Percentiles rank a stretch among this genome's conserved stretches.
Conservation (phyloP, 2,888 invertebrate genomes). For the Lysandra coridon region DNA sequence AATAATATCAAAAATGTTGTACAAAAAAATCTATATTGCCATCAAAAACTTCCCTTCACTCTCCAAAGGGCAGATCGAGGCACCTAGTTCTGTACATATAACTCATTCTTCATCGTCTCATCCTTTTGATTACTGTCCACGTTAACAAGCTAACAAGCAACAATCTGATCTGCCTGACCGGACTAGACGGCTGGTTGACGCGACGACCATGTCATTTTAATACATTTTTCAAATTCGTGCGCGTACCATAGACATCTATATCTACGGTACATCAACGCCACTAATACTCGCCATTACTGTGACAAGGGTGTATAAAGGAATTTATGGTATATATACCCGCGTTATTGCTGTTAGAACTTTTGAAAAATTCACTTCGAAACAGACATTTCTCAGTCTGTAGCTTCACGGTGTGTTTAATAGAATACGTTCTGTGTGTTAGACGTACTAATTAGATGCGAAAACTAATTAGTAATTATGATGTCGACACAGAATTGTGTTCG, state of each 20-base stretch:
- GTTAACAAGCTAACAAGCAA: too few relatives aligned
- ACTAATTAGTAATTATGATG: background rate
- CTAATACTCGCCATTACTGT: slow-evolving; percentile 16
- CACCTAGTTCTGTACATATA: too few relatives aligned
- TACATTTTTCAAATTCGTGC: slow-evolving; percentile 27
- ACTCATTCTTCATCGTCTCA: too few relatives aligned
- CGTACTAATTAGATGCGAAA: background rate
- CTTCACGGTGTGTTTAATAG: background rate
- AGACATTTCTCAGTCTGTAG: background rate
- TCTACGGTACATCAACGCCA: background rate
- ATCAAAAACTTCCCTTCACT: too few relatives aligned
- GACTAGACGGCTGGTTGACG: too few relatives aligned
- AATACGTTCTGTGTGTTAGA: background rate
- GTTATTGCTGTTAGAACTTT: slow-evolving; percentile 9
- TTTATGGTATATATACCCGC: slow-evolving; percentile 1
- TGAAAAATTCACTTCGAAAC: background rate
- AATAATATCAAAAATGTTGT: too few relatives aligned
- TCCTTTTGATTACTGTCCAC: too few relatives aligned
- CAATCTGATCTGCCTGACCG: too few relatives aligned
- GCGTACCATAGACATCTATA: background rate
- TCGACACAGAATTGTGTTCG: background rate
- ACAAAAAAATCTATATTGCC: too few relatives aligned
- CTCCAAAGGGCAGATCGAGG: too few relatives aligned
- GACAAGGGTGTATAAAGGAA: slow-evolving; percentile 11
- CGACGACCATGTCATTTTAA: too few relatives aligned